Evolutionary conservation across 2,888 invertebrate species (phyloP), one percentile per base, ranked within the genome.

Genomic region (Spilarctia lutea): DNA sequence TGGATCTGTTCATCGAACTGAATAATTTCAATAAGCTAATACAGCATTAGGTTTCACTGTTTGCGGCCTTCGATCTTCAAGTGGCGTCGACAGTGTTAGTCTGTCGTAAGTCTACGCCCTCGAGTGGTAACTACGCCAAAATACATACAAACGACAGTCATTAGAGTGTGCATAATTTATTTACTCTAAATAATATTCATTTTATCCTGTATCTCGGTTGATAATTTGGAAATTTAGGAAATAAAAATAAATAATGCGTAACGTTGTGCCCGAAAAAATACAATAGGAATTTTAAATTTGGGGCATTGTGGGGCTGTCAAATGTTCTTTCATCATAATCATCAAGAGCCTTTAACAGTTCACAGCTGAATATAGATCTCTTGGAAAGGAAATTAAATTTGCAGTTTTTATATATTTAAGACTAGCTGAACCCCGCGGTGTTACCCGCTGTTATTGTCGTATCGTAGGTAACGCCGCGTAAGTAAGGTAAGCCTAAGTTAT

Each of bases 61-160:
- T 39, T 30, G 52, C 24, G 20, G 8, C 11, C 66, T 42, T 67
- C 39, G 73, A 30, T 7, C 56, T 42, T 67, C 56, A 69, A 72
- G 75, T 67, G 30, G 72, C 56, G 48, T 65, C 68, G 71, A 68
- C 71, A 42, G 75, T 73, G 73, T 68, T 48, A 74, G 82, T 82
- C 84, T 82, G 71, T 75, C 82, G 82, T 82, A 84, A 76, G 84
- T 82, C 84, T 84, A 75, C 84, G 68, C 84, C 82, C 76, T 82
- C 84, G 72, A 35, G 13, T 35, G 63, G 11, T 45, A n/a, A 27
- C 33, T 48, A 48, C 52, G 74, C 70, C 74, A 76, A 81, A 81
- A 81, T 67, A 56, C 72, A 42, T n/a, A 52, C 27, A n/a, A 67
- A 63, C 45, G 60, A 60, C n/a, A 60, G n/a, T 35, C 72, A 67